These are phyloP conservation scores for Pelusios castaneus DNA, from an alignment of 2,113 vertebrate genomes.

Conservation along the genomic window DNA sequence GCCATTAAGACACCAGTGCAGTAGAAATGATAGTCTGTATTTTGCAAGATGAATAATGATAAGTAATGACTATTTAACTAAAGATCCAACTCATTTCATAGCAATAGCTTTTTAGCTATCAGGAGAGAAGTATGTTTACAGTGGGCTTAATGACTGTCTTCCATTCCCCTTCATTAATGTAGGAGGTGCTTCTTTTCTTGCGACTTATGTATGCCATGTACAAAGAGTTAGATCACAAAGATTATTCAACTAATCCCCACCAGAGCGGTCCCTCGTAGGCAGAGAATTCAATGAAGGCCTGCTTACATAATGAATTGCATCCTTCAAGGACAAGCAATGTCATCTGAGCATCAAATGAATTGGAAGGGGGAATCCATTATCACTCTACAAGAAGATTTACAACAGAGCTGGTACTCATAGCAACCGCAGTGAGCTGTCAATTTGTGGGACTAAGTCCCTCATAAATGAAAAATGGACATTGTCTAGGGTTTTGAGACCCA, in stretches of 20 bases:
- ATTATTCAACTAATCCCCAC: not conserved
- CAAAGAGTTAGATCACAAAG: not conserved
- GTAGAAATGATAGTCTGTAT: not conserved
- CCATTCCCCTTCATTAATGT: not conserved
- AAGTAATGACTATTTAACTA: not conserved
- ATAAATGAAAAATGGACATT: not conserved
- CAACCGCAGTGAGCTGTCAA: no score
- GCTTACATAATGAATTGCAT: not conserved
- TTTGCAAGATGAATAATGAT: not conserved
- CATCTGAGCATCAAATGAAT: not conserved
- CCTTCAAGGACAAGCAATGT: not conserved
- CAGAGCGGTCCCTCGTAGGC: not conserved
- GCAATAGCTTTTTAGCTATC: not conserved
- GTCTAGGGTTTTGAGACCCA: not conserved
- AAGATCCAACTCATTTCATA: not conserved
- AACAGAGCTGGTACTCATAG: not conserved
- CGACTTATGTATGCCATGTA: not conserved
- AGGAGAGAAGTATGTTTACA: not conserved
- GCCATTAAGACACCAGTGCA: not conserved
- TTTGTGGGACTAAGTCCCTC: no score
- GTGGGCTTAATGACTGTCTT: not conserved
- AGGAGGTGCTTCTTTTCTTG: not conserved
- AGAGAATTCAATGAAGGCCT: not conserved
- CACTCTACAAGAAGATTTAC: not conserved
- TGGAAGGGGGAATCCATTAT: not conserved